Conservation (phyloP, 2,797 vertebrate genomes). For the Apogon talboti region DNA sequence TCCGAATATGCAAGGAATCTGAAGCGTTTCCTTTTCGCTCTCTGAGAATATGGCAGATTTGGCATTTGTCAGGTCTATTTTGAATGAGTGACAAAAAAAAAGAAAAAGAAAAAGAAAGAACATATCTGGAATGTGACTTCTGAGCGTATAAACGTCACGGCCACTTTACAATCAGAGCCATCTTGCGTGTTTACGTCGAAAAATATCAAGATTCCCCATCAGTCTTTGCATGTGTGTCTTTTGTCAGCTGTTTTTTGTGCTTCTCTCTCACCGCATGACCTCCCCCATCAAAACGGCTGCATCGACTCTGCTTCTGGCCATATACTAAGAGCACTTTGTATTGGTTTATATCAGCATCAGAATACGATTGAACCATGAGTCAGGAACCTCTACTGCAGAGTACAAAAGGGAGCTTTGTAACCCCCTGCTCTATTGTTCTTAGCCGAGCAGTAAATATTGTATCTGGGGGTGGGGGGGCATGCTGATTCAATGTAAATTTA, state of each 20-base stretch:
- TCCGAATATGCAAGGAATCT: neutral
- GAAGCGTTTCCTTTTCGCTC: neutral
- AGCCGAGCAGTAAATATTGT: constrained; percentile 17
- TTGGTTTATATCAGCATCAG: constrained; percentile 43
- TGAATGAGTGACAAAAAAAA: too few species aligned
- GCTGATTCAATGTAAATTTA: constrained; percentile 21
- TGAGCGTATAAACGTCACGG: constrained; percentile 7
- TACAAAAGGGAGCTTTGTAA: constrained; percentile 37
- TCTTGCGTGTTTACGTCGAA: neutral
- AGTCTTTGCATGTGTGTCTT: constrained; percentile 4
- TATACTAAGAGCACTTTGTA: constrained; percentile 46
- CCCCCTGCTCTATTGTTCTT: constrained; percentile 40
- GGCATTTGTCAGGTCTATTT: too few species aligned
- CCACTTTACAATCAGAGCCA: neutral
- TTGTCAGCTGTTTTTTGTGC: constrained; percentile 1
- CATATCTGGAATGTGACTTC: neutral
- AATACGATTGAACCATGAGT: constrained; percentile 46
- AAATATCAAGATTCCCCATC: constrained; percentile 12
- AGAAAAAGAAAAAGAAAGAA: too few species aligned
- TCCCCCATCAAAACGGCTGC: constrained; percentile 24
- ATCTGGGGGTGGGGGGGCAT: constrained; percentile 1
- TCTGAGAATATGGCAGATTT: too few species aligned
- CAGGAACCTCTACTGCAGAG: constrained; percentile 39
- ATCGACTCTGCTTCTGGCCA: constrained; percentile 27
- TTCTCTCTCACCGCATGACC: constrained; percentile 32